Conservation (phyloP, 2,888 invertebrate genomes). For the Philonicus albiceps region DNA sequence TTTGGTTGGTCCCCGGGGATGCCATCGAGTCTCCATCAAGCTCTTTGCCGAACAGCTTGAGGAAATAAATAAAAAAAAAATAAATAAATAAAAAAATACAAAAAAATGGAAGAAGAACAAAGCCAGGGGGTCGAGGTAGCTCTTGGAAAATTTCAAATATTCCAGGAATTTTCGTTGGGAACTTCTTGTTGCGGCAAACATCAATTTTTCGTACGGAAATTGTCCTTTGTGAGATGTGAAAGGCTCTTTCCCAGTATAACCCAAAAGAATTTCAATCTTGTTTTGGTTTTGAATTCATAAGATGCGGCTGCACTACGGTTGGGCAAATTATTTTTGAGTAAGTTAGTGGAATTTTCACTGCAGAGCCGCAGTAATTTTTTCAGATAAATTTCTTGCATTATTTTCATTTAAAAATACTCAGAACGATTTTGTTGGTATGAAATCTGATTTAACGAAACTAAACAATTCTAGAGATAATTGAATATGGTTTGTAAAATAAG, state of each 20-base stretch:
- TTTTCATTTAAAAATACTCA: not conserved
- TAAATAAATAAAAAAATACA: too few relatives aligned
- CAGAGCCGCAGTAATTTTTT: not conserved
- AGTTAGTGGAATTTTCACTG: not conserved
- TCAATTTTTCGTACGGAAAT: not conserved
- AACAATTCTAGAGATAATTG: not conserved
- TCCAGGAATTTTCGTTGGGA: not conserved
- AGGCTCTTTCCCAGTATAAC: not conserved
- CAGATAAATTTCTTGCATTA: not conserved
- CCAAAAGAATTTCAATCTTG: slow-evolving; percentile 5
- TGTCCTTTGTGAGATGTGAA: slow-evolving; percentile 30
- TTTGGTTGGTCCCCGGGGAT: not conserved
- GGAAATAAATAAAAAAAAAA: too few relatives aligned
- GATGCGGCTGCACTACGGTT: not conserved
- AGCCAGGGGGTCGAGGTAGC: not conserved
- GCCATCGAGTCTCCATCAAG: not conserved
- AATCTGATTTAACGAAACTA: not conserved
- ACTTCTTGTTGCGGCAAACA: not conserved
- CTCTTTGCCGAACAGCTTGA: not conserved
- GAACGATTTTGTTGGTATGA: not conserved
- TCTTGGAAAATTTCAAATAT: not conserved
- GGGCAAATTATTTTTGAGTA: not conserved
- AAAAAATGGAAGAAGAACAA: not conserved
- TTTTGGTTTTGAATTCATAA: not conserved
- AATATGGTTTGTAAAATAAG: not conserved